phyloP scores from a whole-genome alignment of 2,113 vertebrate species.

The Proteles cristata region DNA sequence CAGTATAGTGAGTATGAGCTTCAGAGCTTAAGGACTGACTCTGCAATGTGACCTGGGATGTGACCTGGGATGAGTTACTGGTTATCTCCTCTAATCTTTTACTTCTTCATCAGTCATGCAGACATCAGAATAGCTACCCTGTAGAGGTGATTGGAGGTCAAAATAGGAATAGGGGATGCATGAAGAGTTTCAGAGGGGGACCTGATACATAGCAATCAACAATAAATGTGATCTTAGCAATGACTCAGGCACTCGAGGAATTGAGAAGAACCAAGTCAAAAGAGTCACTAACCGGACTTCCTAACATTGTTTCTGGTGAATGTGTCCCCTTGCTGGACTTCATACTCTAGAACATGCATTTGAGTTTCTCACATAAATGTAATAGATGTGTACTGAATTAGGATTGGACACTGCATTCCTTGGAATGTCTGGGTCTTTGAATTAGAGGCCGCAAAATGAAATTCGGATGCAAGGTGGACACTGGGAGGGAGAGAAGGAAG shows the following conservation, averaged over 20 bases:
- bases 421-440: neutral
- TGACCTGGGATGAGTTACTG: neutral
- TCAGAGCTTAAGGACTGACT: neutral
- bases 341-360: neutral
- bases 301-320: neutral
- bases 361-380: neutral
- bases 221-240: neutral
- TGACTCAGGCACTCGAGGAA: neutral
- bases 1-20: neutral
- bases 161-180: neutral
- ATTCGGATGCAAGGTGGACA: neutral
- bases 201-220: neutral
- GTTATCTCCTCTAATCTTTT: neutral
- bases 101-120: neutral
- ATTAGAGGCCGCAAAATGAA: neutral
- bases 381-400: neutral
- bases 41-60: neutral
- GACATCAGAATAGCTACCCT: neutral
- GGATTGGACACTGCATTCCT: neutral
- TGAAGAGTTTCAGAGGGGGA: neutral
- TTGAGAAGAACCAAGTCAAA: neutral
- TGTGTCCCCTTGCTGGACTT: neutral
- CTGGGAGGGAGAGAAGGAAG: neutral
- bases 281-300: neutral
- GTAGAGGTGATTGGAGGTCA: neutral